Evolutionary conservation across 2,888 invertebrate species (phyloP).

Genomic region (Meiosimyza decipiens): DNA sequence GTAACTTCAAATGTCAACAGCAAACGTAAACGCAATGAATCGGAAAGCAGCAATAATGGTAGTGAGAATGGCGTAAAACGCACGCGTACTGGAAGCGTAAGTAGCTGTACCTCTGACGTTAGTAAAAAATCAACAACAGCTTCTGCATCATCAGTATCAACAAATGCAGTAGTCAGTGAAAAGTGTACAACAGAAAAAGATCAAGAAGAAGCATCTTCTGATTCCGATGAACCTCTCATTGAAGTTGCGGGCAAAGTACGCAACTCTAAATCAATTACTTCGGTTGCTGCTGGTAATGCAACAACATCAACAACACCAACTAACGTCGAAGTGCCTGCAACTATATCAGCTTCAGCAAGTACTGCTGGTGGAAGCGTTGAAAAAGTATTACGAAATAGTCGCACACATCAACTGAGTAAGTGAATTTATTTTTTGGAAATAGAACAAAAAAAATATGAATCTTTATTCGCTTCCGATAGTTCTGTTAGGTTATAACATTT

Average conservation of each 20-base stretch:
- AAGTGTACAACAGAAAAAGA: slow-evolving; percentile 68
- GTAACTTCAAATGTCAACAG: background rate
- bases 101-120: slow-evolving; percentile 65
- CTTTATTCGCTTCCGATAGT: too few species aligned
- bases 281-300: slow-evolving; percentile 27
- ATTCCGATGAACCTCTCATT: slow-evolving; percentile 84
- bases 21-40: slow-evolving; percentile 83
- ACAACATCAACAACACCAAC: slow-evolving; percentile 32
- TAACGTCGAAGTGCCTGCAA: slow-evolving; percentile 24
- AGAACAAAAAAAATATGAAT: too few species aligned
- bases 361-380: slow-evolving; percentile 7
- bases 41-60: slow-evolving; percentile 71
- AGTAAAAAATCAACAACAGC: slow-evolving; percentile 36
- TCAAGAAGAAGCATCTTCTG: slow-evolving; percentile 75
- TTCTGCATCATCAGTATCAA: slow-evolving; percentile 20
- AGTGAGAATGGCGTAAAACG: slow-evolving; percentile 45
- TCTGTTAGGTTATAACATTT: too few species aligned
- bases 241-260: slow-evolving; percentile 76
- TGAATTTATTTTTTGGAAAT: background rate
- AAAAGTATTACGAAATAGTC: slow-evolving; percentile 44
- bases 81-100: slow-evolving; percentile 42
- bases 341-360: background rate
- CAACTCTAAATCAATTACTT: slow-evolving; percentile 54
- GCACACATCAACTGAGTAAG: slow-evolving; percentile 45
- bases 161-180: slow-evolving; percentile 19